phyloP scores from a whole-genome alignment of 2,113 vertebrate genomes.

The Balaeniceps rex region DNA sequence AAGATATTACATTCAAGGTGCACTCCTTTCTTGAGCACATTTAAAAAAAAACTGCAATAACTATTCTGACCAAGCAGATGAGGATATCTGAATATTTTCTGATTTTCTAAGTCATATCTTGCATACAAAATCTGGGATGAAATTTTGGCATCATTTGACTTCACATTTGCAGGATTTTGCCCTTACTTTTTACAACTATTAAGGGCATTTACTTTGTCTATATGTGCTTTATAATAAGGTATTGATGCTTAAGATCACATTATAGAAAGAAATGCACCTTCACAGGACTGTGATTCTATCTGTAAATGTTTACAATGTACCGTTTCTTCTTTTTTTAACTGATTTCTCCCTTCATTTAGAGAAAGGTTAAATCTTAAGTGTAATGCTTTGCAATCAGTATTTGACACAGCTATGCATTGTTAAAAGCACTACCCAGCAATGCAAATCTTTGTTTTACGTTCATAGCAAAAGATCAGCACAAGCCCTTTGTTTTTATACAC shows the following conservation, averaged over 20 bases:
- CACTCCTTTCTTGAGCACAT: constrained; percentile 14
- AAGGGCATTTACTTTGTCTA: not conserved
- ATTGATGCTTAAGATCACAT: not conserved
- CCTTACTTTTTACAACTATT: not conserved
- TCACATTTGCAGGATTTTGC: not conserved
- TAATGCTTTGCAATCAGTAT: constrained; percentile 30
- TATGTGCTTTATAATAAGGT: not conserved
- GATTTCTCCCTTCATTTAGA: not conserved
- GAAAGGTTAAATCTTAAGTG: constrained; percentile 19
- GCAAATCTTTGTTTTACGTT: constrained; percentile 65
- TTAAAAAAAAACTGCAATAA: not conserved
- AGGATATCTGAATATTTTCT: not conserved
- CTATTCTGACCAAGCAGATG: not conserved
- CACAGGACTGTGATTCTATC: not conserved
- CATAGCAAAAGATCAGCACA: constrained; percentile 64
- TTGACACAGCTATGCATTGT: constrained; percentile 17
- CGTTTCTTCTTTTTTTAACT: not conserved
- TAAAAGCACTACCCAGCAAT: constrained; percentile 11
- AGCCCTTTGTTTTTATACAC: constrained; percentile 73
- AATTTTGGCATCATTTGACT: not conserved
- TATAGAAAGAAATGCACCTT: constrained; percentile 52
- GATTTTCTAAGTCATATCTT: not conserved
- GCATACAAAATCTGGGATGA: not conserved
- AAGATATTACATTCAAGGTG: constrained; percentile 10
- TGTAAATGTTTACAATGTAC: not conserved